Base-by-base conservation (phyloP, 2,797 vertebrate genomes). In the Urophycis tenuis region DNA sequence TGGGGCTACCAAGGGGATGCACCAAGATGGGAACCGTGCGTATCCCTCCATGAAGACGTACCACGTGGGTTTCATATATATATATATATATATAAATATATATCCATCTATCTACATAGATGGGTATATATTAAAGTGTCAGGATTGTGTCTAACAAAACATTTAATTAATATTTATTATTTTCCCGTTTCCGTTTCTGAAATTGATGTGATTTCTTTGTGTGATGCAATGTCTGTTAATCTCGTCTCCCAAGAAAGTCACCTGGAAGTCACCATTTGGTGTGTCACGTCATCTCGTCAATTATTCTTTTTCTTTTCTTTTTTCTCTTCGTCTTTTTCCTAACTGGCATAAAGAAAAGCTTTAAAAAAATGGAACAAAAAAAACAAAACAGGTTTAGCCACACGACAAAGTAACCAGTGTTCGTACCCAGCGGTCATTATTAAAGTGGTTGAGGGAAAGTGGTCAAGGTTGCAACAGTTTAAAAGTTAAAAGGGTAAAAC, bases 101-200 rank as follows among this genome's bases (percentile, higher is more conserved):
- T n/a, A n/a, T n/a, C n/a, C n/a, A n/a, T n/a, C n/a, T n/a, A n/a
- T n/a, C n/a, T n/a, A n/a, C n/a, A n/a, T n/a, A n/a, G n/a, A n/a
- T n/a, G 6, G 45, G 17, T 41, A 53, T 53, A 53, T 53, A 60
- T 30, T 31, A 70, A 31, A 32, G 30, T 30, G 29, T 11, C 29
- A 70, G 67, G 67, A 70, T 70, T 70, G 67, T 70, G 25, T 70
- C 67, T 70, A 70, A 70, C 29, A 71, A 71, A 71, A n/a, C 7
- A 74, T 79, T 81, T 78, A 83, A 82, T 85, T 81, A 73, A 82
- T 86, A 77, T 88, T 83, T 90, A 88, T 88, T 82, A 75, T 83
- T 83, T 79, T 81, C 71, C 34, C n/a, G 67, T 77, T 53, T 80
- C 77, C 77, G 34, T 36, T 78, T 78, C 30, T 71, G 60, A 78